A percentile compares a stretch with the other conserved stretches of the same genome.
phyloP scores from a whole-genome alignment of 1,140 invertebrate genomes.

The Leptoteleia sp. region DNA sequence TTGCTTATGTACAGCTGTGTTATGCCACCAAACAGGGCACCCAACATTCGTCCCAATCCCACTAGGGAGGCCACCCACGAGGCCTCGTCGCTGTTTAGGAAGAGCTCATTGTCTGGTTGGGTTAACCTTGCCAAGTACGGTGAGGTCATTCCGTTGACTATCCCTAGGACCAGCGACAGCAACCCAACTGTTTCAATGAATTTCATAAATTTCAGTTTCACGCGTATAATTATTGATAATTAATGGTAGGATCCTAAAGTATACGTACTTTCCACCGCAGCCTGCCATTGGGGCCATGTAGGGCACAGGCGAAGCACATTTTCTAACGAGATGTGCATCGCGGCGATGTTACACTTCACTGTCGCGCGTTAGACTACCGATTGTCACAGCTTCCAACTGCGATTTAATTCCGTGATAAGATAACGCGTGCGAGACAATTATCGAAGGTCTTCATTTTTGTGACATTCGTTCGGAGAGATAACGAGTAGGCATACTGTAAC shows the following conservation, averaged over 20 bases:
- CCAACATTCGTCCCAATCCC: slow-evolving; percentile 80
- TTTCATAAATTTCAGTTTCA: not conserved
- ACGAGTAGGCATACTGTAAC: not conserved
- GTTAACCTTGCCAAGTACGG: slow-evolving; percentile 82
- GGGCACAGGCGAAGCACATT: slow-evolving; percentile 31
- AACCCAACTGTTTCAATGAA: slow-evolving; percentile 70
- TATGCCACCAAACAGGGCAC: slow-evolving; percentile 75
- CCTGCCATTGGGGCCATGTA: slow-evolving; percentile 49
- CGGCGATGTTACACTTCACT: slow-evolving; percentile 12
- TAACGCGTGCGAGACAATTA: slow-evolving; percentile 20
- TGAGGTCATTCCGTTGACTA: slow-evolving; percentile 82
- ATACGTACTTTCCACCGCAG: slow-evolving; percentile 38
- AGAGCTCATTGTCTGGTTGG: slow-evolving; percentile 80
- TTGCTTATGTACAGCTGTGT: no score
- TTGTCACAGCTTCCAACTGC: slow-evolving; percentile 15
- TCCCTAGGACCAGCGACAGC: slow-evolving; percentile 72
- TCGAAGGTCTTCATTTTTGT: slow-evolving; percentile 20
- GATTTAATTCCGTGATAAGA: slow-evolving; percentile 44
- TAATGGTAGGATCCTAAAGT: no score
- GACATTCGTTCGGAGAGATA: slow-evolving; percentile 6
- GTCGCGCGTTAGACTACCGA: slow-evolving; percentile 29
- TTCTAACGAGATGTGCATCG: slow-evolving; percentile 31
- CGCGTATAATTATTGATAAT: no score
- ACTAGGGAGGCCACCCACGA: slow-evolving; percentile 85
- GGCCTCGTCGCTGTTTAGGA: slow-evolving; percentile 82